Percentiles rank a stretch among this genome's conserved stretches.
These are phyloP conservation scores for Orchesella cincta DNA, from an alignment of 1,140 invertebrate species.

Conservation along the genomic window DNA sequence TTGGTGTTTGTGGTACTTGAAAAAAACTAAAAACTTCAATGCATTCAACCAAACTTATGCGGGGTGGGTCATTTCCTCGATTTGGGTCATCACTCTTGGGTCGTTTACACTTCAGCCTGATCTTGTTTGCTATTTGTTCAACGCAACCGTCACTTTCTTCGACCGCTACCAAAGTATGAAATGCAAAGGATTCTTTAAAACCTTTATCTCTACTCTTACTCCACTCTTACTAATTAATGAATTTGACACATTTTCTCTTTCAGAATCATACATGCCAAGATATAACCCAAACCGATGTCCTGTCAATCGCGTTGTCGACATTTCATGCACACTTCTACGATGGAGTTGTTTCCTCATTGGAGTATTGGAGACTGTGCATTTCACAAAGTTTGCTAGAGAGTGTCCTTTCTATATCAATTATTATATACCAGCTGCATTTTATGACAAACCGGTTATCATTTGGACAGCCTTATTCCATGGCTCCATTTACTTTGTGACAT, in stretches of 20 bases:
- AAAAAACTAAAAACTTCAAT: neutral
- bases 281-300: conserved; percentile 1
- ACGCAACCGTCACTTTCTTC: neutral
- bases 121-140: neutral
- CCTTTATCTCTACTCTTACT: neutral
- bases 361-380: neutral
- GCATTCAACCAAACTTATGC: neutral
- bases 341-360: neutral
- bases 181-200: neutral
- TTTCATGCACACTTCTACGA: neutral
- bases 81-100: neutral
- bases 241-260: neutral
- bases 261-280: neutral
- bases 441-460: neutral
- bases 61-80: neutral
- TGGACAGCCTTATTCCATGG: neutral
- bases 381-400: neutral
- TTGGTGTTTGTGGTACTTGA: neutral
- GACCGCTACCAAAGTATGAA: neutral
- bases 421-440: neutral
- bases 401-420: conserved; percentile 7
- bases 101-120: neutral
- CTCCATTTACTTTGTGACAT: neutral
- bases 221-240: too few relatives aligned
- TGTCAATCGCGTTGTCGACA: neutral